phyloP scores from a whole-genome alignment of 2,113 vertebrate species.

The Seriola aureovittata region DNA sequence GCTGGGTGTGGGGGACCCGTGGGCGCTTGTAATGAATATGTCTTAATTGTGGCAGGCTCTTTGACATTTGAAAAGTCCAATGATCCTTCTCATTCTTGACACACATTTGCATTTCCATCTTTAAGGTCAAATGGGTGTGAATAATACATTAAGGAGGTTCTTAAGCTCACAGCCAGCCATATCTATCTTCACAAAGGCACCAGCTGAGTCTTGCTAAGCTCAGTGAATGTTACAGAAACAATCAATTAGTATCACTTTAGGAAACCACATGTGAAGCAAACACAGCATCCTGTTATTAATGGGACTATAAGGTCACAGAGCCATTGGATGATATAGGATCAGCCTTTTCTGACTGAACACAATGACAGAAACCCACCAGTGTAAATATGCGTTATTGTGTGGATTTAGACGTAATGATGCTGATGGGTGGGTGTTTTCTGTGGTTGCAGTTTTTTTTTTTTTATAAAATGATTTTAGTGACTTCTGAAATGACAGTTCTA shows the following conservation, averaged over 20 bases:
- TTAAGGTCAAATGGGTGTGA: slow-evolving; percentile 85
- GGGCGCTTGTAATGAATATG: slow-evolving; percentile 81
- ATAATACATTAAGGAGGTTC: slow-evolving; percentile 84
- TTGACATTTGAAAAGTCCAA: slow-evolving; percentile 85
- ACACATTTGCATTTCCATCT: slow-evolving; percentile 82
- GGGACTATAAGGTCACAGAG: slow-evolving; percentile 61
- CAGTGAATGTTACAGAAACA: slow-evolving; percentile 75
- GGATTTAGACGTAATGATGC: neutral
- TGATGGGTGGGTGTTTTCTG: neutral
- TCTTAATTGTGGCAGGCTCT: slow-evolving; percentile 82
- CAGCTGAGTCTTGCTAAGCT: slow-evolving; percentile 78
- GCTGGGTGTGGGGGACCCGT: slow-evolving; percentile 73
- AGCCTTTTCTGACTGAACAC: slow-evolving; percentile 7
- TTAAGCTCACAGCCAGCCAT: slow-evolving; percentile 78
- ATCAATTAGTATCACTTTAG: slow-evolving; percentile 80
- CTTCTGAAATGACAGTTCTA: slow-evolving; percentile 11
- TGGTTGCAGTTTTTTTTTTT: neutral
- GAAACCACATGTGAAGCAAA: slow-evolving; percentile 59
- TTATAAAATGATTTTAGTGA: neutral
- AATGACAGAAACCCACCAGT: neutral
- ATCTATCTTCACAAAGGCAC: slow-evolving; percentile 77
- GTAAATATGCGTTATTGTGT: neutral
- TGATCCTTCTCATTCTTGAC: slow-evolving; percentile 79
- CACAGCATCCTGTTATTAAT: slow-evolving; percentile 68
- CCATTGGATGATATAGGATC: slow-evolving; percentile 32